These are phyloP conservation scores for Atrichornis clamosus DNA, from an alignment of 2,113 vertebrate genomes.

Conservation along the genomic window DNA sequence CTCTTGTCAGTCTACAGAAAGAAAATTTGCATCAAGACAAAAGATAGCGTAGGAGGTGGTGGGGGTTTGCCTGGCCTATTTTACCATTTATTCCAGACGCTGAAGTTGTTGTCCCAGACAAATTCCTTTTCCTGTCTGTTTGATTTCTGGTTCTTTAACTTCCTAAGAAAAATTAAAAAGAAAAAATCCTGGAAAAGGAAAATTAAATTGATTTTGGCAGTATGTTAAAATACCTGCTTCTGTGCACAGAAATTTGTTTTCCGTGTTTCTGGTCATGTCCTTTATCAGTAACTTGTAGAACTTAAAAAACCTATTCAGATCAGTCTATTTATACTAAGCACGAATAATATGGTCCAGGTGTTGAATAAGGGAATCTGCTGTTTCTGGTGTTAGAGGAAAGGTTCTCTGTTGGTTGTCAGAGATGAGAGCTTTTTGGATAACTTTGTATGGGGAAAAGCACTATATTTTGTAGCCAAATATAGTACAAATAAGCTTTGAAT, in stretches of 20 bases:
- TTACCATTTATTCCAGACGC: neutral
- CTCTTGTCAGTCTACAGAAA: neutral
- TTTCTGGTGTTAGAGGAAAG: neutral
- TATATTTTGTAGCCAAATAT: neutral
- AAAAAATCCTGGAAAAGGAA: neutral
- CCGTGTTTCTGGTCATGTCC: neutral
- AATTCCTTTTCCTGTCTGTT: slow-evolving; percentile 25
- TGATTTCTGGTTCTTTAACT: neutral
- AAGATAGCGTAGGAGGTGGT: neutral
- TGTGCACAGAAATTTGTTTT: neutral
- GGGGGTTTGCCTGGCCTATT: slow-evolving; percentile 13
- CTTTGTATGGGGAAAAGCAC: neutral
- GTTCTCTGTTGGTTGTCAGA: neutral
- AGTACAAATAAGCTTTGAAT: neutral
- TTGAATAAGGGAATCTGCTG: neutral
- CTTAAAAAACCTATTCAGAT: neutral
- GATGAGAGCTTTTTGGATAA: neutral
- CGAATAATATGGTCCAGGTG: neutral
- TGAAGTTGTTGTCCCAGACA: slow-evolving; percentile 24
- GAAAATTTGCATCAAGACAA: neutral
- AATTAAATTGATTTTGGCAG: neutral
- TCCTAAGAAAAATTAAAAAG: neutral
- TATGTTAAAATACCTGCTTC: neutral
- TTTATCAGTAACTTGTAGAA: neutral
- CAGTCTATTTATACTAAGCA: neutral